These are phyloP conservation scores for Buphagus erythrorhynchus DNA, from an alignment of 2,797 vertebrate genomes.

Conservation along the genomic window DNA sequence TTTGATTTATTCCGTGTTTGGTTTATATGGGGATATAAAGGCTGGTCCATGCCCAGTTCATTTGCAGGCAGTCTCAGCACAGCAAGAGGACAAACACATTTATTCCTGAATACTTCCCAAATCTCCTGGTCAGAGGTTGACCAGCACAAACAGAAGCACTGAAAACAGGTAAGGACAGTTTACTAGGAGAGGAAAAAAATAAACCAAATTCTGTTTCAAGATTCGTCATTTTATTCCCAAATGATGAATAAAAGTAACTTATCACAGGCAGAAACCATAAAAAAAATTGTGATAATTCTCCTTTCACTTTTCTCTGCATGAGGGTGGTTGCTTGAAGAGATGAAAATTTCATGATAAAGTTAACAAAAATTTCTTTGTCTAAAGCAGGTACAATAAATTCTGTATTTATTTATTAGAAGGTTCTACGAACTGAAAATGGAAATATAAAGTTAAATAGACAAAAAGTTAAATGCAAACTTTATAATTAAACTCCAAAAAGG, in stretches of 20 bases:
- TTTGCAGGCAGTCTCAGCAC: constrained; percentile 2
- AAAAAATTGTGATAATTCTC: not conserved
- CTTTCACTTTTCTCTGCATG: not conserved
- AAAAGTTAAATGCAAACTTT: not conserved
- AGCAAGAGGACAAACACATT: not conserved
- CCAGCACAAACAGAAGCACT: not conserved
- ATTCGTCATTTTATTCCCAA: not conserved
- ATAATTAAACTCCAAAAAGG: not conserved
- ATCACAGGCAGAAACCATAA: not conserved
- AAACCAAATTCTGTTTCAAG: not conserved
- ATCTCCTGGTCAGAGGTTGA: not conserved
- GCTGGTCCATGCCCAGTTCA: not conserved
- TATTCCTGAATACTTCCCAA: not conserved
- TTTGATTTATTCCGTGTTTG: constrained; percentile 65
- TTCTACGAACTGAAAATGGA: not conserved
- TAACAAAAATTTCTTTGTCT: not conserved
- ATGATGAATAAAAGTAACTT: not conserved
- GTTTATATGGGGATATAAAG: constrained; percentile 43
- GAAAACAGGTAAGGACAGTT: not conserved
- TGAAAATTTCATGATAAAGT: not conserved
- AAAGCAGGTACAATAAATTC: not conserved
- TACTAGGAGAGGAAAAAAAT: not conserved
- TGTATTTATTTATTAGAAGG: not conserved
- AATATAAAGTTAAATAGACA: not conserved
- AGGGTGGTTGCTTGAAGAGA: not conserved